Evolutionary conservation across 2,888 invertebrate species (phyloP), one percentile per base, ranked within the genome.

Genomic region (Epistrophe eligans): DNA sequence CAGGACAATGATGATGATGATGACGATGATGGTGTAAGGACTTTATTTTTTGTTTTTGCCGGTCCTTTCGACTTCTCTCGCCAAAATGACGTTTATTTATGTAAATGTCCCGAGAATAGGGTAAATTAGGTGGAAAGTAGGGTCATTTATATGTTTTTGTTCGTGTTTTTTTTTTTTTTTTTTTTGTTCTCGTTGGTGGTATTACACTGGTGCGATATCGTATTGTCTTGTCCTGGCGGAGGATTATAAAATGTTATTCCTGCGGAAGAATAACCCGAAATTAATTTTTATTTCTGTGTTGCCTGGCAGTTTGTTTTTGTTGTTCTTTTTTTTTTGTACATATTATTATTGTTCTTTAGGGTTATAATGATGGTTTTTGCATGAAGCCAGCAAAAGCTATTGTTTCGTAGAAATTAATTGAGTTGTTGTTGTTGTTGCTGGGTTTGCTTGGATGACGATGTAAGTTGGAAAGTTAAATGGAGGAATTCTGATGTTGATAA

Each of bases 51-150:
- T 48, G 15, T 43, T 15, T 11, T 50, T 70, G 40, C 40, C 43
- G 24, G 17, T 62, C 15, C 32, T 76, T 24, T 66, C 48, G 50
- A 50, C 24, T 62, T 55, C 35, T 32, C 70, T 74, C 7, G 55
- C 66, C 73, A 55, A 79, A 79, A 82, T 76, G 87, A 60, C 87
- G 66, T 83, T 87, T 83, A 87, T 83, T 87, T 87, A 87, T 87
- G 87, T 87, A 87, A 87, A 87, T 83, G 79, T 83, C 79, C 83
- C 67, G 58, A 83, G 83, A 87, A 87, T 83, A 83, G 83, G 83
- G 83, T 83, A 87, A 87, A 87, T 87, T 87, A 87, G 87, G 87
- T 87, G 83, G 87, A 87, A 87, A 87, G 87, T 87, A 87, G 87
- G 87, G 83, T 79, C 83, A 83, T 87, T 87, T 87, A 72, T 79